phyloP scores from a whole-genome alignment of 2,797 vertebrate species.

The Peromyscus attwateri region DNA sequence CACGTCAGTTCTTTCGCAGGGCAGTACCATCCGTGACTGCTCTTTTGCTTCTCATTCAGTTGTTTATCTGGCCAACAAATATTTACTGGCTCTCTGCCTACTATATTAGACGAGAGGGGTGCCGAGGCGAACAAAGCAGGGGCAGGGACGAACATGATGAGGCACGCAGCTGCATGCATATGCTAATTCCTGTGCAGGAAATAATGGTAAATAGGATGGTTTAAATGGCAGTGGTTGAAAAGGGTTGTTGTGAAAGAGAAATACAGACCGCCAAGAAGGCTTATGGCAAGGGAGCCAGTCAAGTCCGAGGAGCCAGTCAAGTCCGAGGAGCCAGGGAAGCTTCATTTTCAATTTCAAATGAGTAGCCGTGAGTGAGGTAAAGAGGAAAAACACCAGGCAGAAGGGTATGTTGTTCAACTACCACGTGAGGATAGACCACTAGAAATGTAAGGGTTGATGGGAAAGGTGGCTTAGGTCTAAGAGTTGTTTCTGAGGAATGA shows the following conservation, averaged over 20 bases:
- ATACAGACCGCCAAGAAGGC: neutral
- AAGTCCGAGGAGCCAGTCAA: neutral
- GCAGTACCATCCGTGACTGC: neutral
- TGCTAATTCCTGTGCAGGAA: neutral
- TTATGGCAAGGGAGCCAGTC: neutral
- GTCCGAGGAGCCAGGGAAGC: neutral
- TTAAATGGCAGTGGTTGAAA: neutral
- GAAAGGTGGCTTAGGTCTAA: neutral
- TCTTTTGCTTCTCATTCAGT: neutral
- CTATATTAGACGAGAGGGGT: neutral
- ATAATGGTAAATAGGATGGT: neutral
- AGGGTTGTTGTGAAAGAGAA: neutral
- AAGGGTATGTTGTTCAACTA: neutral
- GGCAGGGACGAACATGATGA: neutral
- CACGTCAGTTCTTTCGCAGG: neutral
- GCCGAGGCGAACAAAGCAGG: neutral
- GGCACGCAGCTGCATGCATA: neutral
- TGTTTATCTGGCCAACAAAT: neutral
- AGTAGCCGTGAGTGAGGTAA: neutral
- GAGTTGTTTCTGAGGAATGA: constrained; percentile 54
- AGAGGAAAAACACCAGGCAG: neutral
- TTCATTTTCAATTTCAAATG: neutral
- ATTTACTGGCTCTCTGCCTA: neutral
- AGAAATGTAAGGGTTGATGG: neutral
- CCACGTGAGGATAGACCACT: neutral